Conservation (phyloP, 2,113 vertebrate species). For the Oreocharis arfaki region DNA sequence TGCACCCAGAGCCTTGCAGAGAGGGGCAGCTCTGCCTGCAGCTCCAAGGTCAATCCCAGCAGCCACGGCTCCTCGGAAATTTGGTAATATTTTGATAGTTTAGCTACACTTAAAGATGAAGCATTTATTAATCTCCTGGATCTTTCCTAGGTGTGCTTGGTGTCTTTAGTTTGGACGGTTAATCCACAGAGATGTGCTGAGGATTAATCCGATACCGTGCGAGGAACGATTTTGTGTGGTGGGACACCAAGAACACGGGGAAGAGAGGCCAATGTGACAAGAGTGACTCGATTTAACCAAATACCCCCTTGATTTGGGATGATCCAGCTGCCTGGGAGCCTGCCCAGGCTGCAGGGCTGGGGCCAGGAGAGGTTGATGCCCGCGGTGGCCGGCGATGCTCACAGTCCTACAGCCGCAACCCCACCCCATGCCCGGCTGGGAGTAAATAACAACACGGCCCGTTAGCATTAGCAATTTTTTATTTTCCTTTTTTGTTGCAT, state of each 20-base stretch:
- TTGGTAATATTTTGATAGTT: fast-evolving
- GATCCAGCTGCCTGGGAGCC: background rate
- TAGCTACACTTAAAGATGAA: background rate
- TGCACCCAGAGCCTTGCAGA: background rate
- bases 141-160: fast-evolving
- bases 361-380: background rate
- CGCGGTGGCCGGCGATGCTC: fast-evolving
- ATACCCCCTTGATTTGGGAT: fast-evolving
- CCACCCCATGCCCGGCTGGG: background rate
- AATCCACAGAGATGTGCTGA: background rate
- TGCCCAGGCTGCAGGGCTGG: background rate
- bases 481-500: conserved; percentile 98
- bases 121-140: background rate
- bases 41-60: background rate
- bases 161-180: background rate
- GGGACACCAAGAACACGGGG: fast-evolving
- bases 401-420: fast-evolving
- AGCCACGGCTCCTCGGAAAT: fast-evolving
- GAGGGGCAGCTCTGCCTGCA: background rate
- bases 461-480: conserved; percentile 96
- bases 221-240: fast-evolving
- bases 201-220: fast-evolving
- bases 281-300: fast-evolving
- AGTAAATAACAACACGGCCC: conserved; percentile 52
- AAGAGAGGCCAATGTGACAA: fast-evolving